Conservation (phyloP, 2,113 vertebrate species). For the Python bivittatus region DNA sequence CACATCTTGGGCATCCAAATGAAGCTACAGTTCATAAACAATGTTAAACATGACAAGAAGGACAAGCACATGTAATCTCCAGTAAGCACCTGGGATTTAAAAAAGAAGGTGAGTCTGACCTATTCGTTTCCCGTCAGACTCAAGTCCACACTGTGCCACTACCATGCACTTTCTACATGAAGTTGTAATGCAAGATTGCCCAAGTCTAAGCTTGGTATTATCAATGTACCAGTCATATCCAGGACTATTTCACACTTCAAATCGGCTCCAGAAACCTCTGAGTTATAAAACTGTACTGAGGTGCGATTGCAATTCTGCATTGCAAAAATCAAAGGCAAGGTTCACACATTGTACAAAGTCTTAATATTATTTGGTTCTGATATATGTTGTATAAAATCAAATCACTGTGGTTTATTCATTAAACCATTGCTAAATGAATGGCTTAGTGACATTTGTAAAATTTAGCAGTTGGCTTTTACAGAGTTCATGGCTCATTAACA, state of each 20-base stretch:
- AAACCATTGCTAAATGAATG: too few species aligned
- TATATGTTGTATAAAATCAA: too few species aligned
- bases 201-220: neutral
- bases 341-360: too few species aligned
- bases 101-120: neutral
- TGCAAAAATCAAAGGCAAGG: too few species aligned
- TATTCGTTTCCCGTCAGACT: neutral
- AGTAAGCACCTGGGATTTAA: neutral
- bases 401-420: too few species aligned
- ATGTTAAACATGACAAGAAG: accelerated
- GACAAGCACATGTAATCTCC: accelerated
- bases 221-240: neutral
- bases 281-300: neutral
- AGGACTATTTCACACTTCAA: neutral
- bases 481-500: neutral
- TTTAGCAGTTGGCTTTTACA: too few species aligned
- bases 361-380: too few species aligned
- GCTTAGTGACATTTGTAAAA: too few species aligned
- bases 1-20: slow-evolving; percentile 20
- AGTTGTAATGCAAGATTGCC: neutral
- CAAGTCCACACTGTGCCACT: neutral
- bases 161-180: neutral
- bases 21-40: slow-evolving; percentile 54
- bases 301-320: neutral
- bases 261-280: neutral